Conservation (phyloP, 2,888 invertebrate species). For the Pachymerium ferrugineum region DNA sequence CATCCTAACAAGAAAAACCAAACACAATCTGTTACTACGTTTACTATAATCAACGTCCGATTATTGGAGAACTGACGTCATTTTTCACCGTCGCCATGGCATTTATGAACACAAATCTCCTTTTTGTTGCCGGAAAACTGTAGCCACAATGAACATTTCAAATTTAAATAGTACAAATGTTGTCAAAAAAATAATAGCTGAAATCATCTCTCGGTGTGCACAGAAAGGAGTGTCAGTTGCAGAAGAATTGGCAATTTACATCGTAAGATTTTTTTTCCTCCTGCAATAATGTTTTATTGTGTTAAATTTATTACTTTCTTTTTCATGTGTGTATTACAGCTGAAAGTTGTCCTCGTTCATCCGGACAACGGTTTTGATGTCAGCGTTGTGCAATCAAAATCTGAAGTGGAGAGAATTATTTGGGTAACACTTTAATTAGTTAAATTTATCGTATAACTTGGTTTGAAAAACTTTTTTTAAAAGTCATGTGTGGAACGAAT, state of each 20-base stretch:
- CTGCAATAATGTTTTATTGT: no score
- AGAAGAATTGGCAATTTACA: slow-evolving; percentile 17
- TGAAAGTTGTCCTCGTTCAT: slow-evolving; percentile 8
- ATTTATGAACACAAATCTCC: background rate
- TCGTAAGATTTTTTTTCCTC: no score
- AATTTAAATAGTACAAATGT: slow-evolving; percentile 19
- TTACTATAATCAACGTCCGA: no score
- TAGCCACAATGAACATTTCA: background rate
- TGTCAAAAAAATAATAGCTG: slow-evolving; percentile 1
- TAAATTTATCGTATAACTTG: no score
- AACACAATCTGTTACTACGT: no score
- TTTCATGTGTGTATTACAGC: background rate
- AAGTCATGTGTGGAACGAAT: slow-evolving; percentile 18
- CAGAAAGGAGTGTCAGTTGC: slow-evolving; percentile 10
- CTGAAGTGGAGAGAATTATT: slow-evolving; percentile 3
- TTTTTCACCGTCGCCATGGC: background rate
- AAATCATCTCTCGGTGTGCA: background rate
- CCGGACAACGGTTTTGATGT: slow-evolving; percentile 4
- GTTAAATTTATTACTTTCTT: no score
- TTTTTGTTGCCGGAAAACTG: background rate
- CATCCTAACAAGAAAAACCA: no score
- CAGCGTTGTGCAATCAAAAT: background rate
- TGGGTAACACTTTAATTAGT: background rate
- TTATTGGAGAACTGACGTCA: background rate
- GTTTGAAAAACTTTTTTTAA: background rate